phyloP scores from a whole-genome alignment of 2,797 vertebrate species.

The Lateolabrax maculatus region DNA sequence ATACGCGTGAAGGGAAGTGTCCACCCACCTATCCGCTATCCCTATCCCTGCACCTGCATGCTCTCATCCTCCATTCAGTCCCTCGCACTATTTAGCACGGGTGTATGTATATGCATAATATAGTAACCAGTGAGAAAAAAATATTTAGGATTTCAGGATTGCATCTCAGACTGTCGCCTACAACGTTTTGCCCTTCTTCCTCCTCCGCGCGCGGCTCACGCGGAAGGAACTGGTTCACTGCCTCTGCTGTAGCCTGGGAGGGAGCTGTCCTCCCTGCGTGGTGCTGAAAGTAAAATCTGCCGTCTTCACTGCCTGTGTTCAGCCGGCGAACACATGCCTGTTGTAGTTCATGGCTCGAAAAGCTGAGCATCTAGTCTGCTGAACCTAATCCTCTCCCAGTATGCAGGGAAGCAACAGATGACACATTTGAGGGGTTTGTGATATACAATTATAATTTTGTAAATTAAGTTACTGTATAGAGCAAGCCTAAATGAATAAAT shows the following conservation, averaged over 20 bases:
- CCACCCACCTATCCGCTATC: not conserved
- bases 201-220: slow-evolving; percentile 27
- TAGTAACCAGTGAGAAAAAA: slow-evolving; percentile 32
- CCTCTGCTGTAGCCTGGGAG: slow-evolving; percentile 46
- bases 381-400: slow-evolving; percentile 15
- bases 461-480: not conserved
- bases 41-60: slow-evolving; percentile 30
- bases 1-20: not conserved
- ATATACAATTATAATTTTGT: too few species aligned
- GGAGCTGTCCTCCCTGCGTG: slow-evolving; percentile 77
- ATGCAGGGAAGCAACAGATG: slow-evolving; percentile 61
- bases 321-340: slow-evolving; percentile 17
- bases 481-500: not conserved
- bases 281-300: slow-evolving; percentile 80
- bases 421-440: slow-evolving; percentile 9
- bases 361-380: slow-evolving; percentile 21
- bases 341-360: slow-evolving; percentile 28
- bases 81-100: slow-evolving; percentile 46
- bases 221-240: slow-evolving; percentile 65
- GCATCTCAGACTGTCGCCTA: slow-evolving; percentile 1
- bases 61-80: slow-evolving; percentile 34
- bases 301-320: slow-evolving; percentile 31
- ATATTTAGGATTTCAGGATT: slow-evolving; percentile 17
- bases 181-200: not conserved
- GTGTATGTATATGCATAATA: slow-evolving; percentile 1